phyloP scores from a whole-genome alignment of 2,797 vertebrate genomes.

The Cossypha polioptera region DNA sequence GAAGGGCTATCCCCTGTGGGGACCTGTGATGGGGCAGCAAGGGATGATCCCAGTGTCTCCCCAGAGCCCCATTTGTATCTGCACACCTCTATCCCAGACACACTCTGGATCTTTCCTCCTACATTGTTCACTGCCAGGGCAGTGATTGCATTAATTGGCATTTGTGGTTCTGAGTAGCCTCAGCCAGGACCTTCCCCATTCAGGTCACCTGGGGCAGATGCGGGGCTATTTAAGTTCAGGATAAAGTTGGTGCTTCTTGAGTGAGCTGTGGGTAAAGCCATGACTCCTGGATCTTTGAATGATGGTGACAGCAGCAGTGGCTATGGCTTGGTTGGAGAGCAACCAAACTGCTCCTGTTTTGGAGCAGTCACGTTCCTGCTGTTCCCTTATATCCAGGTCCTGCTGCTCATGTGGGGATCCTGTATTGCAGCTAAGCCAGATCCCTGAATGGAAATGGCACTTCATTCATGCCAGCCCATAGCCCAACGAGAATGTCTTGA shows the following conservation, averaged over 20 bases:
- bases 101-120: not conserved
- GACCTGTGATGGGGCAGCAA: accelerated
- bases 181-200: not conserved
- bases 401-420: accelerated
- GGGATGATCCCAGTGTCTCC: not conserved
- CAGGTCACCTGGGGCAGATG: not conserved
- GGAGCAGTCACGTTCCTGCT: not conserved
- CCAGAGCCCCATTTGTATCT: not conserved
- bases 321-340: not conserved
- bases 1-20: not conserved
- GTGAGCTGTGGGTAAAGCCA: not conserved
- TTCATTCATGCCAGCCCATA: not conserved
- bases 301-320: too few species aligned
- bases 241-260: not conserved
- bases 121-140: not conserved
- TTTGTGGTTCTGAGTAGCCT: not conserved
- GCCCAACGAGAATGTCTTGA: accelerated
- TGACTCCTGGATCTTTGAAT: too few species aligned
- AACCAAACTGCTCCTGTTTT: too few species aligned
- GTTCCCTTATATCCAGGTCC: not conserved
- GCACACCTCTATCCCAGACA: not conserved
- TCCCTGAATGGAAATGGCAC: not conserved
- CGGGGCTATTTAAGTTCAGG: not conserved
- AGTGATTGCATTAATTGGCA: not conserved
- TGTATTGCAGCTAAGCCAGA: not conserved